These are phyloP conservation scores for Montipora efflorescens DNA, from an alignment of 64 coral and sea anemone species.

Conservation along the genomic window DNA sequence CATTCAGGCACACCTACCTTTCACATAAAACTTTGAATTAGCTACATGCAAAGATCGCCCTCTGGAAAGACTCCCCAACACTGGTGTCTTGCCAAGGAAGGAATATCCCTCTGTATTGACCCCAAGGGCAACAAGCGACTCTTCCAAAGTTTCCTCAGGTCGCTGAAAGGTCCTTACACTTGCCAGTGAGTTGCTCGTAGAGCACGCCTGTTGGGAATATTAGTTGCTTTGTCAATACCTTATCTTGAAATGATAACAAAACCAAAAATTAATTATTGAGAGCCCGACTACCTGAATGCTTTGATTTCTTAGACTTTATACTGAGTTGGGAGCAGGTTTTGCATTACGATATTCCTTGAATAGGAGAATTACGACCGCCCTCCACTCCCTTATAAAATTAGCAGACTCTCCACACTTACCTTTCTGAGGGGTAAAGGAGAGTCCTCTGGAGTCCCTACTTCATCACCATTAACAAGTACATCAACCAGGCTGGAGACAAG, in stretches of 20 bases:
- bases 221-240: too few relatives aligned
- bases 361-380: too few relatives aligned
- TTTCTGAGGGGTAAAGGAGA: conserved; percentile 86
- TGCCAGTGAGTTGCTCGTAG: conserved; percentile 61
- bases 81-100: conserved; percentile 74
- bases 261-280: too few relatives aligned
- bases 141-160: conserved; percentile 89
- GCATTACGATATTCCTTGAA: too few relatives aligned
- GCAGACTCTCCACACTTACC: conserved; percentile 16
- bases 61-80: conserved; percentile 60
- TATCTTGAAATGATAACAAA: neutral
- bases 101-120: conserved; percentile 92
- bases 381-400: too few relatives aligned
- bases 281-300: too few relatives aligned
- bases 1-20: conserved; percentile 57
- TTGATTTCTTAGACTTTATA: too few relatives aligned
- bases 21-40: conserved; percentile 98
- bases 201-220: conserved; percentile 60
- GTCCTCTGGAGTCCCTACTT: conserved; percentile 80
- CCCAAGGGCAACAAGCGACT: conserved; percentile 85
- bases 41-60: conserved; percentile 87
- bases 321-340: too few relatives aligned
- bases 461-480: conserved; percentile 96
- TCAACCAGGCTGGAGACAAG: conserved; percentile 93
- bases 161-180: conserved; percentile 86